Percentiles rank a stretch among this genome's conserved stretches.
These are phyloP conservation scores for Drosophila equinoxialis DNA, from an alignment of 1,140 invertebrate genomes.

Conservation along the genomic window DNA sequence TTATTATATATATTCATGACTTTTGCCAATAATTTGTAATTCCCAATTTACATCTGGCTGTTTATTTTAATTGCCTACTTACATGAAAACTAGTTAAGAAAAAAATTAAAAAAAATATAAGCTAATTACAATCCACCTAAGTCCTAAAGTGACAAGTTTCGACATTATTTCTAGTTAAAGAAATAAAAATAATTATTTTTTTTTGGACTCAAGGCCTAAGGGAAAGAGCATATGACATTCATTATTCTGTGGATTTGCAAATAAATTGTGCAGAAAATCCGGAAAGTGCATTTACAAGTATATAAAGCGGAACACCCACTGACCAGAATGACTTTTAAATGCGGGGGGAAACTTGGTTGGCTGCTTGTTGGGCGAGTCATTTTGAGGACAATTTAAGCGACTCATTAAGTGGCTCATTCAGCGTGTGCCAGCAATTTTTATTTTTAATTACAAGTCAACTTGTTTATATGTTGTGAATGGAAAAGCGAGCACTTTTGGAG, in stretches of 20 bases:
- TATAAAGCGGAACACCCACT: conserved; percentile 5
- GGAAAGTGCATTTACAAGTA: conserved; percentile 16
- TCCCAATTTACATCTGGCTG: too few species aligned
- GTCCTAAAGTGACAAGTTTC: too few species aligned
- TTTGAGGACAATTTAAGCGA: conserved; percentile 41
- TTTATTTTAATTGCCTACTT: too few species aligned
- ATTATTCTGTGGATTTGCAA: not conserved
- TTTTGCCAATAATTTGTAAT: too few species aligned
- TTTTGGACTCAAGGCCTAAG: too few species aligned
- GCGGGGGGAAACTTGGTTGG: not conserved
- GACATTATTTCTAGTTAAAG: too few species aligned
- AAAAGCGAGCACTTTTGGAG: not conserved
- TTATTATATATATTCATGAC: too few species aligned
- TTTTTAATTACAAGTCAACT: conserved; percentile 9
- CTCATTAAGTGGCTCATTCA: conserved; percentile 39
- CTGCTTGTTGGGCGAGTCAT: conserved; percentile 15
- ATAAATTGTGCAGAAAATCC: conserved; percentile 6
- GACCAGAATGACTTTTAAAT: conserved; percentile 5
- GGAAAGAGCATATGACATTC: not conserved
- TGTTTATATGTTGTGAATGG: not conserved
- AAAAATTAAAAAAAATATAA: too few species aligned
- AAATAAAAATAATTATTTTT: too few species aligned
- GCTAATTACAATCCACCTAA: too few species aligned
- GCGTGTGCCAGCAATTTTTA: not conserved
- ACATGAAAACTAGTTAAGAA: too few species aligned